Conservation (phyloP, 64 coral and sea anemone genomes). For the Hydrozoanthus tunicans region DNA sequence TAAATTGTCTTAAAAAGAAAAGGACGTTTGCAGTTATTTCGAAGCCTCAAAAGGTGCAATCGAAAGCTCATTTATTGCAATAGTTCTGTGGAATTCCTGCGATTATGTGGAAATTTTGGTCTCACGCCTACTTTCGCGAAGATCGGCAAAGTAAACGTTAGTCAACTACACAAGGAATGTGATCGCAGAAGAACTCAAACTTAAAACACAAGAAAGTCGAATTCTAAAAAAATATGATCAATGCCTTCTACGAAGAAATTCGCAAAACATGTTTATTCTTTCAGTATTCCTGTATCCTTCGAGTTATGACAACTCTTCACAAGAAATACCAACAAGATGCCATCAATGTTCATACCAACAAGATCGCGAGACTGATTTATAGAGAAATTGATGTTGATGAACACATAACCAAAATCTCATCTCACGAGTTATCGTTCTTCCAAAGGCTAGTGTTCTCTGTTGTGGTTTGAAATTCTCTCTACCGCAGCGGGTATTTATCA, state of each 20-base stretch:
- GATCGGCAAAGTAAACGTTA: not conserved
- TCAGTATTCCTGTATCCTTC: not conserved
- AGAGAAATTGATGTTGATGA: not conserved
- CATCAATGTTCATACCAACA: not conserved
- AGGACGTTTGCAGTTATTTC: too few species aligned
- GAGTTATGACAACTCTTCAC: not conserved
- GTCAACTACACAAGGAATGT: not conserved
- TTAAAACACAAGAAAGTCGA: constrained; percentile 22
- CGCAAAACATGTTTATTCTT: not conserved
- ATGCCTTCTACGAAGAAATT: not conserved
- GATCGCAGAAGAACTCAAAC: not conserved
- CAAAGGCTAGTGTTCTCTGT: not conserved
- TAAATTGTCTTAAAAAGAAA: too few species aligned
- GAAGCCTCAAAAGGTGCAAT: too few species aligned
- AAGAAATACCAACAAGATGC: not conserved
- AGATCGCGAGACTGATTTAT: not conserved
- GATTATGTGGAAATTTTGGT: too few species aligned
- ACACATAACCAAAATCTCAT: not conserved
- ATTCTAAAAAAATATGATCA: not conserved
- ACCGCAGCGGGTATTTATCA: not conserved
- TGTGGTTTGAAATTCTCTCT: not conserved
- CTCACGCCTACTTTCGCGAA: too few species aligned
- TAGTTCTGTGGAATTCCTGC: too few species aligned
- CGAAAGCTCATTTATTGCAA: too few species aligned
- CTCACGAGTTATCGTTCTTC: not conserved